A percentile compares a stretch with the other conserved stretches of the same genome.
Evolutionary conservation across 2,888 invertebrate genomes (phyloP).

Genomic region (Phragmatobia fuliginosa): DNA sequence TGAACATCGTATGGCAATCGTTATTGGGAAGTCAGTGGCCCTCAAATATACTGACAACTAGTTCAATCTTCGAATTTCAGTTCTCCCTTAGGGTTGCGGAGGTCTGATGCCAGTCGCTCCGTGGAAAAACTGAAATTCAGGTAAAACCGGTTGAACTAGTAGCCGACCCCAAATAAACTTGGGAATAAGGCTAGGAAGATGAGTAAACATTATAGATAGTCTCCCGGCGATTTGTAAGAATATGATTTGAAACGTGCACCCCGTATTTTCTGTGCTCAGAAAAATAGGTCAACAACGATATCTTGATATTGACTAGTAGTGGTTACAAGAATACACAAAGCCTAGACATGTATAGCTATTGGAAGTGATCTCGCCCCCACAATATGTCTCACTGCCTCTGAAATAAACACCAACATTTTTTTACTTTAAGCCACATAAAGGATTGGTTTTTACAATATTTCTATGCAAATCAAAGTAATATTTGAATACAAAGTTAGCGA

Average conservation of each 20-base stretch:
- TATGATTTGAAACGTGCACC: slow-evolving; percentile 43
- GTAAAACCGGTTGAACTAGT: too few relatives aligned
- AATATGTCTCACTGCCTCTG: slow-evolving; percentile 13
- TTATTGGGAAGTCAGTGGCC: too few relatives aligned
- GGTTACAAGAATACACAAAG: slow-evolving; percentile 23
- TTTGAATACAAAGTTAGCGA: slow-evolving; percentile 51
- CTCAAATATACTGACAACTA: too few relatives aligned
- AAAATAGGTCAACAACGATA: slow-evolving; percentile 48
- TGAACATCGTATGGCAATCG: too few relatives aligned
- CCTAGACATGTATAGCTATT: slow-evolving; percentile 25
- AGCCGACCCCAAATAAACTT: too few relatives aligned
- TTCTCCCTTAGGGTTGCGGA: too few relatives aligned
- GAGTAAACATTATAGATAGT: neutral
- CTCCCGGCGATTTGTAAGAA: slow-evolving; percentile 9
- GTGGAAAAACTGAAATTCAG: too few relatives aligned
- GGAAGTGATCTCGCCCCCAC: neutral
- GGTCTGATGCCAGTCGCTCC: too few relatives aligned
- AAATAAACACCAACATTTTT: slow-evolving; percentile 5
- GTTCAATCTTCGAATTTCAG: too few relatives aligned
- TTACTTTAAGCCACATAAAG: slow-evolving; percentile 18
- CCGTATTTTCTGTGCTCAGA: slow-evolving; percentile 36
- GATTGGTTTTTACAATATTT: slow-evolving; percentile 42
- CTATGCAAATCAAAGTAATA: slow-evolving; percentile 33
- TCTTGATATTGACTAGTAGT: slow-evolving; percentile 50
- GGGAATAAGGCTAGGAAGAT: too few relatives aligned